Base-by-base conservation (phyloP, 1,140 invertebrate species). In the Drosophila baimaii region DNA sequence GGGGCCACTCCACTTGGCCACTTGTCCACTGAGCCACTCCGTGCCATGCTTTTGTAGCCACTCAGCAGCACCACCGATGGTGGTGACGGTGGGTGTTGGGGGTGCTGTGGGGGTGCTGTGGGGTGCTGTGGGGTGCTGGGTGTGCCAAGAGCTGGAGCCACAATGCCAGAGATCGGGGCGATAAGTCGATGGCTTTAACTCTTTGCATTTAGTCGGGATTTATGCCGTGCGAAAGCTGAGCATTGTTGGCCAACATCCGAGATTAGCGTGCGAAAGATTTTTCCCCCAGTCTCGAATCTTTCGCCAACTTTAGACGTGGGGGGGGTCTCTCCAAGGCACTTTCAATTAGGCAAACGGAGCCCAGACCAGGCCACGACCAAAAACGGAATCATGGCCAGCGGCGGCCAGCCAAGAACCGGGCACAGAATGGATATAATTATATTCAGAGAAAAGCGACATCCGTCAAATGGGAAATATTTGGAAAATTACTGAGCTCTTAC, bases 271-370 rank as follows among this genome's bases (percentile, higher is more conserved):
- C 57, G 81, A 86, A 81, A 61, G 46, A 56, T 47, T 29, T 25
- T 68, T 59, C 23, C 43, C 33, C 43, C 33, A 57, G 64, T 52
- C 43, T 3, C 43, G 23, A 25, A 23, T 41, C 61, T 23, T 6
- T 31, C 39, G 13, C 51, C 33, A 27, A 17, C 27, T 47, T 29
- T 56, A 2, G 6, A 13, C n/a, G n/a, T n/a, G n/a, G n/a, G n/a
- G n/a, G n/a, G n/a, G n/a, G n/a, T n/a, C n/a, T n/a, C n/a, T n/a
- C n/a, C 81, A 77, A 77, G 81, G 73, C 55, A 56, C 47, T 78
- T 77, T 72, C 58, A 81, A 81, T 85, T 77, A 85, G 76, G 69
- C 47, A 85, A 85, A 81, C 74, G 25, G 35, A 52, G 33, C 33
- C n/a, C n/a, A 49, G 71, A 35, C 70, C 44, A 41, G 35, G 31